A percentile compares a stretch with the other conserved stretches of the same genome.
Evolutionary conservation across 2,797 vertebrate genomes (phyloP).

Genomic region (Paramormyrops hopkinsi): DNA sequence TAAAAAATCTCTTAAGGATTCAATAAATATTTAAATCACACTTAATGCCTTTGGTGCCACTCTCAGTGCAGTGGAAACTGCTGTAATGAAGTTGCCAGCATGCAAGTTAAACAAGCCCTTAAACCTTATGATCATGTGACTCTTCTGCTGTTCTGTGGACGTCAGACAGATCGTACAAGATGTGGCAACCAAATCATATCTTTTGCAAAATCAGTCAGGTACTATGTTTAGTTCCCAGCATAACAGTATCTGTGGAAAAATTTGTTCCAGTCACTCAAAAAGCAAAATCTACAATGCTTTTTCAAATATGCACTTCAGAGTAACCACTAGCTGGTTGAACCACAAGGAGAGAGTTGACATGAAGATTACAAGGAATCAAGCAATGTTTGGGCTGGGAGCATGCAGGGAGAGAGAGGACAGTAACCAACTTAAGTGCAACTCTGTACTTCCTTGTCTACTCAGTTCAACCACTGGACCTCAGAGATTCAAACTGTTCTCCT

Average conservation of each 20-base stretch:
- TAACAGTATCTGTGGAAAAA: background rate
- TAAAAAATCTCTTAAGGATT: background rate
- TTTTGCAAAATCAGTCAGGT: background rate
- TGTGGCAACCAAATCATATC: background rate
- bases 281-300: background rate
- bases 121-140: background rate
- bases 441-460: background rate
- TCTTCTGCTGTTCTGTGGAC: background rate
- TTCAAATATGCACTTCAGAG: background rate
- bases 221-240: background rate
- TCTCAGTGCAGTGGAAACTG: background rate
- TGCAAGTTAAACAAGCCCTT: conserved; percentile 4
- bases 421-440: background rate
- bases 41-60: background rate
- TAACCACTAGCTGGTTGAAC: background rate
- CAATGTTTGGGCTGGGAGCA: background rate
- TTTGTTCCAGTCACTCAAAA: background rate
- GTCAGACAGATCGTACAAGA: background rate
- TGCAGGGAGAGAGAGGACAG: background rate
- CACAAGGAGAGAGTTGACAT: background rate
- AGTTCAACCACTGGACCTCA: background rate
- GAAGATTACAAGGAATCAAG: background rate
- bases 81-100: background rate
- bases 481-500: background rate
- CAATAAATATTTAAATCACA: background rate